phyloP scores from a whole-genome alignment of 2,888 invertebrate species.

The Cacoxenus indagator region DNA sequence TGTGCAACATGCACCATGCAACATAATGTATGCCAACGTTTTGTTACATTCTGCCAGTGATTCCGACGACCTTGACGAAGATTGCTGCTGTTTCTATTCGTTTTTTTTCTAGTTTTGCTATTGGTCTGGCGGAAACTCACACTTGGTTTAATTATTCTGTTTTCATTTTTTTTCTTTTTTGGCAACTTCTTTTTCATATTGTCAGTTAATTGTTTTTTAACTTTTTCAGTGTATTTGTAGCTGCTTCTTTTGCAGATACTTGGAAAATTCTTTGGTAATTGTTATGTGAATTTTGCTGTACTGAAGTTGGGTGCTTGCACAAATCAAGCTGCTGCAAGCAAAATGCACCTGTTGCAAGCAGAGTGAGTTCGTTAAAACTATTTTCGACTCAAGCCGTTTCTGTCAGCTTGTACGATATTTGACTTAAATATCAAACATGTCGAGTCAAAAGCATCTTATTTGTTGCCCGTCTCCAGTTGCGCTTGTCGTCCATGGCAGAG shows the following conservation, averaged over 20 bases:
- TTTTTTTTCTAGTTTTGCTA: conserved; percentile 11
- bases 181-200: conserved; percentile 22
- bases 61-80: conserved; percentile 58
- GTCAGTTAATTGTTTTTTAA: conserved; percentile 23
- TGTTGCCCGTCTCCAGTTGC: too few species aligned
- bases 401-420: conserved; percentile 13
- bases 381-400: not conserved
- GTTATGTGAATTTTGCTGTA: conserved; percentile 30
- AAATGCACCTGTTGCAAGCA: conserved; percentile 4
- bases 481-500: too few species aligned
- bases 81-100: conserved; percentile 28
- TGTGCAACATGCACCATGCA: conserved; percentile 32
- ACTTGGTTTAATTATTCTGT: conserved; percentile 48
- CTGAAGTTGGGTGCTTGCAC: not conserved
- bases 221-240: conserved; percentile 31
- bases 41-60: conserved; percentile 56
- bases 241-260: not conserved
- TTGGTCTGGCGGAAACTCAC: conserved; percentile 55
- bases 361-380: not conserved
- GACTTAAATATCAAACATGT: conserved; percentile 20
- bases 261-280: conserved; percentile 24
- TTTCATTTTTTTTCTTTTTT: conserved; percentile 20
- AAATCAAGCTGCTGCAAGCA: not conserved
- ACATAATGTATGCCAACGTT: conserved; percentile 60
- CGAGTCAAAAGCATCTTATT: too few species aligned